Percentiles rank a stretch among this genome's conserved stretches.
These are phyloP conservation scores for Stenoptilia bipunctidactyla DNA, from an alignment of 2,888 invertebrate genomes.

Conservation along the genomic window DNA sequence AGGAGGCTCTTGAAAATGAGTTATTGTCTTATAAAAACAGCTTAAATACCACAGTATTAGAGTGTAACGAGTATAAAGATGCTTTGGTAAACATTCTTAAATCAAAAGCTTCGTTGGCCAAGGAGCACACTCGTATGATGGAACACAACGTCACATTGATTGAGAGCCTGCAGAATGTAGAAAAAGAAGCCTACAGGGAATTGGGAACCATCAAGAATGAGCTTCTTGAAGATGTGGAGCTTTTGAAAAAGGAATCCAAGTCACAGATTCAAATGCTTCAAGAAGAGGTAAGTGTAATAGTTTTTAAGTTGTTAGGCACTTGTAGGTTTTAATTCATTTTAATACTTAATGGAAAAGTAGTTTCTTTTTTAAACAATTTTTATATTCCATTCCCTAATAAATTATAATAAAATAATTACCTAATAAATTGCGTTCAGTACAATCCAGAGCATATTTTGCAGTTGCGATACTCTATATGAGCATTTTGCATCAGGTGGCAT, in stretches of 20 bases:
- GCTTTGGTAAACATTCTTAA: conserved; percentile 57
- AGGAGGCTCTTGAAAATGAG: conserved; percentile 46
- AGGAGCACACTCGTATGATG: conserved; percentile 60
- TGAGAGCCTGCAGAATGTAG: conserved; percentile 59
- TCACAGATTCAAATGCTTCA: conserved; percentile 50
- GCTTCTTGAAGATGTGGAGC: conserved; percentile 57
- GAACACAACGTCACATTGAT: conserved; percentile 60
- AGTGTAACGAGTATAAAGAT: conserved; percentile 61
- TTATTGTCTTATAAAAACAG: conserved; percentile 39
- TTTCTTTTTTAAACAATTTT: too few relatives aligned
- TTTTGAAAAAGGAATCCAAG: conserved; percentile 50
- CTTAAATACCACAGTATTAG: conserved; percentile 40
- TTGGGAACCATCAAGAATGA: conserved; percentile 55
- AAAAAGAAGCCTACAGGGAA: conserved; percentile 59
- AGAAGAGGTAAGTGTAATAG: conserved; percentile 48
- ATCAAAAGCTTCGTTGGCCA: conserved; percentile 55
- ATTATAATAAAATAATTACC: too few relatives aligned
- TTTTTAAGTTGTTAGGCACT: too few relatives aligned
- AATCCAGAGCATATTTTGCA: too few relatives aligned
- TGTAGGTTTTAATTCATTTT: too few relatives aligned
- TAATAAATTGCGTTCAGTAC: too few relatives aligned
- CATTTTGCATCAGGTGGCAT: too few relatives aligned
- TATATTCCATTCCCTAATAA: too few relatives aligned
- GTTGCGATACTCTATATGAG: too few relatives aligned
- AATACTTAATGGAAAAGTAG: too few relatives aligned